Base-by-base conservation (phyloP, 2,888 invertebrate species). In the Brachyptera putata region DNA sequence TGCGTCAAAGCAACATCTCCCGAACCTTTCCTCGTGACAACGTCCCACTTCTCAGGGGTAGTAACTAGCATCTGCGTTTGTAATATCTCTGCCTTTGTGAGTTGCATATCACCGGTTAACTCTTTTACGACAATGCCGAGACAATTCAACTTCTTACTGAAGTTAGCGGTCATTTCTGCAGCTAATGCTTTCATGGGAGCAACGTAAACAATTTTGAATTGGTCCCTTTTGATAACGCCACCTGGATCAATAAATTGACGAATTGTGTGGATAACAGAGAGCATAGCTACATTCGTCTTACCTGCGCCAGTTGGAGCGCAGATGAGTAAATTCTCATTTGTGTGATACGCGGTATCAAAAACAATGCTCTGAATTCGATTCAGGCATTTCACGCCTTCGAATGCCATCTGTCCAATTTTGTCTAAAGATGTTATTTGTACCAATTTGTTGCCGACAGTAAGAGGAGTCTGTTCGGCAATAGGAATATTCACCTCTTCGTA, bases 131-230 rank as follows among this genome's bases (percentile, higher is more conserved):
- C 71, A 24, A 99, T 85, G 4, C 95, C 95, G 1, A 90, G 76
- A 0, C 77, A 76, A 37, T 82, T 79, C 1, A 99, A 79, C 56
- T 92, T 84, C 68, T 86, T 87, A 3, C 88, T 85, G 75, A 99
- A 99, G 73, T 91, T 98, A 0, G 85, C 83, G 0, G 97, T 95
- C 96, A 99, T 99, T 80, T 99, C 99, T 0, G 97, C 88, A 0
- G 99, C 99, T 39, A 99, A 76, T 0, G 99, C 99, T 78, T 99
- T 99, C 99, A 99, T 99, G 1, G 99, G 99, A 0, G 98, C 98
- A 67, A 99, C 91, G 75, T 99, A 99, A 55, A 99, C 90, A 68
- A 99, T 95, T 87, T 98, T 98, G 71, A 98, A 98, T 69, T 92
- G 87, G 75, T 95, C 89, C 70, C 89, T 91, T 76, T 88, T 85